A percentile compares a stretch with the other conserved stretches of the same genome.
These are phyloP conservation scores for Synanthedon formicaeformis DNA, from an alignment of 2,888 invertebrate species.

Conservation along the genomic window DNA sequence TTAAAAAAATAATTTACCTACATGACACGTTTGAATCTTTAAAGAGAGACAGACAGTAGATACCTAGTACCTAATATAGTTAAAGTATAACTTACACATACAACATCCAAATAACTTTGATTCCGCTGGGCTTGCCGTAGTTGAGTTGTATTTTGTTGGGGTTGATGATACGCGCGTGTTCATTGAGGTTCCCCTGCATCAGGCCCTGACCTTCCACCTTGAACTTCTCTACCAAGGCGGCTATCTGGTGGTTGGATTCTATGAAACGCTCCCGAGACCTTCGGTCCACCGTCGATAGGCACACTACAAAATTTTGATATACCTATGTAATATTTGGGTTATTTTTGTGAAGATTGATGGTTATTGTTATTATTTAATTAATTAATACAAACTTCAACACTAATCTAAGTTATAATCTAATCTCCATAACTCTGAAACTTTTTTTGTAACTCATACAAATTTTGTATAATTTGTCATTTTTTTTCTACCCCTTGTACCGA, in stretches of 20 bases:
- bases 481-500: no score
- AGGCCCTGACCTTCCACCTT: conserved; percentile 85
- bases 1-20: no score
- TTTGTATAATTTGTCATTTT: no score
- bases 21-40: no score
- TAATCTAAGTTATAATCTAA: not conserved
- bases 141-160: conserved; percentile 80
- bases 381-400: not conserved
- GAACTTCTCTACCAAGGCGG: conserved; percentile 91
- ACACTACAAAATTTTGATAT: conserved; percentile 37
- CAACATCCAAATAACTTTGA: conserved; percentile 76
- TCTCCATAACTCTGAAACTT: no score
- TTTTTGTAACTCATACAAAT: no score
- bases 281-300: conserved; percentile 73
- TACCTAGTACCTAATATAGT: no score
- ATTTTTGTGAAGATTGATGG: no score
- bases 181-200: conserved; percentile 72
- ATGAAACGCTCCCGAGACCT: conserved; percentile 89
- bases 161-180: conserved; percentile 71
- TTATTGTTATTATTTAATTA: not conserved
- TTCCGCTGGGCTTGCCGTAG: conserved; percentile 78
- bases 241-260: conserved; percentile 94
- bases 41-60: no score
- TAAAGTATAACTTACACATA: conserved; percentile 68
- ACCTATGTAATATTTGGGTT: no score